These are phyloP conservation scores for Lutraria rhynchaena DNA, from an alignment of 1,140 invertebrate species.

Conservation along the genomic window DNA sequence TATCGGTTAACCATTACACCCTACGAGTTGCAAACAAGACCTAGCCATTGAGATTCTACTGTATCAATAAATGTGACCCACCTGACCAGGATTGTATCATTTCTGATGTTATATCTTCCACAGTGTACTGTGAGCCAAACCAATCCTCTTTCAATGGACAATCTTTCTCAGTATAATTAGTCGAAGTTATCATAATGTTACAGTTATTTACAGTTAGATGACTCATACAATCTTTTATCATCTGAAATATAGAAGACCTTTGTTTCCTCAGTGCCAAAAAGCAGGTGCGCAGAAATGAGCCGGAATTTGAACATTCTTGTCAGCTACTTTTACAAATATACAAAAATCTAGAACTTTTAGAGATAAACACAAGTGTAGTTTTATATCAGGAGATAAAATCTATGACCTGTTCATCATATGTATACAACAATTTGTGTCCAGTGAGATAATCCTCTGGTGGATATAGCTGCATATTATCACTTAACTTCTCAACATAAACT, in stretches of 20 bases:
- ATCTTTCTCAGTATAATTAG: conserved; percentile 67
- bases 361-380: conserved; percentile 28
- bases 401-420: conserved; percentile 76
- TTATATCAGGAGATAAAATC: too few species aligned
- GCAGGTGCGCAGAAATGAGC: too few species aligned
- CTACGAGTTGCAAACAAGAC: not conserved
- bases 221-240: conserved; percentile 73
- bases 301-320: too few species aligned
- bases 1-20: too few species aligned
- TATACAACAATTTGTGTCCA: conserved; percentile 69
- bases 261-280: too few species aligned
- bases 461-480: conserved; percentile 91
- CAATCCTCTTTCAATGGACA: conserved; percentile 76
- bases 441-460: conserved; percentile 87
- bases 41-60: not conserved
- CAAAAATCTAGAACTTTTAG: too few species aligned
- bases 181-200: conserved; percentile 78
- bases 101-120: conserved; percentile 58
- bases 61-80: conserved; percentile 1
- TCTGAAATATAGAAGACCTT: conserved; percentile 67
- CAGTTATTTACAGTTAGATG: conserved; percentile 71
- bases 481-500: conserved; percentile 91
- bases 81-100: conserved; percentile 45
- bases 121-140: conserved; percentile 74
- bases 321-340: too few species aligned